phyloP scores from a whole-genome alignment of 2,797 vertebrate genomes.

The Cirrhinus mrigala region DNA sequence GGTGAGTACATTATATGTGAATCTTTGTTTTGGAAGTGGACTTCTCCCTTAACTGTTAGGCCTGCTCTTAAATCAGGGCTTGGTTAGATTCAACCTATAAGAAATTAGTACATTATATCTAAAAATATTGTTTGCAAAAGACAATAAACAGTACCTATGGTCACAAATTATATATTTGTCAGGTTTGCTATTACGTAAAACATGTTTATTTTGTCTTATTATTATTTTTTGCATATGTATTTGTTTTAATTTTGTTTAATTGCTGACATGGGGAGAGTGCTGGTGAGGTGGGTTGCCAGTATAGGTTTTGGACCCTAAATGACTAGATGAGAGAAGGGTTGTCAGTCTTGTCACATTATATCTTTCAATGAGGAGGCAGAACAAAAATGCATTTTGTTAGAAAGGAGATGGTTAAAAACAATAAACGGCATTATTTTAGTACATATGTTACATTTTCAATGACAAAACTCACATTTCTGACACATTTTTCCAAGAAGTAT shows the following conservation, averaged over 20 bases:
- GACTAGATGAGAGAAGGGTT: not conserved
- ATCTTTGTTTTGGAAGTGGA: no score
- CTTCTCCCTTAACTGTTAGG: no score
- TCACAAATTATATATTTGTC: no score
- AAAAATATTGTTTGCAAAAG: no score
- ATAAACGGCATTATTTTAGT: not conserved
- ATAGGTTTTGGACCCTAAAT: not conserved
- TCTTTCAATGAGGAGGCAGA: not conserved
- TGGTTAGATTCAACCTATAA: no score
- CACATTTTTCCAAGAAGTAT: not conserved
- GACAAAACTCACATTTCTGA: not conserved
- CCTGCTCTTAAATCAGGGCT: no score
- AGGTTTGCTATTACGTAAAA: no score
- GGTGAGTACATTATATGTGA: no score
- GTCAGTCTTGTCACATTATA: not conserved
- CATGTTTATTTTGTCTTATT: constrained; percentile 11
- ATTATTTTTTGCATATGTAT: constrained; percentile 65
- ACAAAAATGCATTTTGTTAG: not conserved
- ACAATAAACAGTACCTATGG: no score
- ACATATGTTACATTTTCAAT: not conserved
- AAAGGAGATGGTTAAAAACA: not conserved
- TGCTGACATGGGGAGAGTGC: no score
- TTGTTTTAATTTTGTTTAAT: constrained; percentile 10
- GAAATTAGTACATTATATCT: no score
- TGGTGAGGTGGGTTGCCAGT: not conserved